phyloP scores from a whole-genome alignment of 92 coral and sea anemone species.

The Plumapathes pennacea region DNA sequence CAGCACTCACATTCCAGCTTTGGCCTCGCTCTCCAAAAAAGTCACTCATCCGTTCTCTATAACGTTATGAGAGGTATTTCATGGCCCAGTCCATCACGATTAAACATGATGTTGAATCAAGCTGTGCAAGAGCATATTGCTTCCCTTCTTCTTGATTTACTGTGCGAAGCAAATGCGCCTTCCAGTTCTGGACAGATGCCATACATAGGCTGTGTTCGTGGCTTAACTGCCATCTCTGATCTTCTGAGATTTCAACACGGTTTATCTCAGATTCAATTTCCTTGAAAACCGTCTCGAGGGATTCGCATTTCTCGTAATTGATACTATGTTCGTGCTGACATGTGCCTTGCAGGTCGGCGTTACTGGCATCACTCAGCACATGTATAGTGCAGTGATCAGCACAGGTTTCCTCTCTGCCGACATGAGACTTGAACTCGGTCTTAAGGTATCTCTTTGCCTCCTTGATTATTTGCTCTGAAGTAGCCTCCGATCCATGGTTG shows the following conservation, averaged over 20 bases:
- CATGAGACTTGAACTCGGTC: slow-evolving; percentile 38
- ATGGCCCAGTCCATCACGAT: slow-evolving; percentile 29
- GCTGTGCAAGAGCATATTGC: slow-evolving; percentile 12
- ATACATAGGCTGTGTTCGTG: slow-evolving; percentile 7
- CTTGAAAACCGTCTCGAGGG: slow-evolving; percentile 13
- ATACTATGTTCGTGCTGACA: slow-evolving; percentile 7
- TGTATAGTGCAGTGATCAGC: slow-evolving; percentile 27
- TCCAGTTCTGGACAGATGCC: slow-evolving; percentile 17
- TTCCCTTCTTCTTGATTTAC: slow-evolving; percentile 34
- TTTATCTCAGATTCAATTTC: slow-evolving; percentile 19
- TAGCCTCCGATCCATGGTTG: slow-evolving; percentile 9
- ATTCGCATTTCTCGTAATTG: slow-evolving; percentile 14
- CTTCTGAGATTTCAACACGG: slow-evolving; percentile 12
- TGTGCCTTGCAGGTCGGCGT: slow-evolving; percentile 10
- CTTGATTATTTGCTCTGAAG: background rate
- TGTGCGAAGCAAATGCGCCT: slow-evolving; percentile 27
- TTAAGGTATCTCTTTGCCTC: slow-evolving; percentile 37
- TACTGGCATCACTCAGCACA: slow-evolving; percentile 18
- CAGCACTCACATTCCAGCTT: slow-evolving; percentile 33
- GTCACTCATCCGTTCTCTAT: slow-evolving; percentile 24
- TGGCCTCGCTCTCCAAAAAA: slow-evolving; percentile 23
- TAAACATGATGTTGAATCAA: slow-evolving; percentile 9
- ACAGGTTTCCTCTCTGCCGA: slow-evolving; percentile 25
- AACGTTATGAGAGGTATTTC: slow-evolving; percentile 30
- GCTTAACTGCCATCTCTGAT: slow-evolving; percentile 16